Evolutionary conservation across 2,113 vertebrate genomes (phyloP).

Genomic region (Pollimyrus isidori): DNA sequence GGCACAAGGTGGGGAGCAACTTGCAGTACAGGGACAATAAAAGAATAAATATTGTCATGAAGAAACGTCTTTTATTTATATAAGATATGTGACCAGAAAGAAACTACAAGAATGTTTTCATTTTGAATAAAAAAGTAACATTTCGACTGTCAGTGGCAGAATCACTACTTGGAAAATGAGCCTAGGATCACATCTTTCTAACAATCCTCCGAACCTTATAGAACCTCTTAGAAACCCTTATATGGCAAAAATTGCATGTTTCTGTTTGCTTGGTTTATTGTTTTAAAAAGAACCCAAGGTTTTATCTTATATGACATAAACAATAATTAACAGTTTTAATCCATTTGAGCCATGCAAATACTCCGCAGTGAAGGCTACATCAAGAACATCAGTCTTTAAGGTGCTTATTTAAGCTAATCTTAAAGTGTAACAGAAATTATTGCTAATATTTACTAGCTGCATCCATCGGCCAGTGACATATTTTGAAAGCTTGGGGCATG

Average conservation of each 20-base stretch:
- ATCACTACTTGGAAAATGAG: not conserved
- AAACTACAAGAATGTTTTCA: not conserved
- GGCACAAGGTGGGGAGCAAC: no score
- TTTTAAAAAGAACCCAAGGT: not conserved
- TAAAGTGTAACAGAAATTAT: not conserved
- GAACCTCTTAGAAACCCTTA: not conserved
- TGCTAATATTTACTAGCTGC: not conserved
- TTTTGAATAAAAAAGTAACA: not conserved
- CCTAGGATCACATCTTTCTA: not conserved
- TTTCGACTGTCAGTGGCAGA: not conserved
- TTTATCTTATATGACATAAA: not conserved
- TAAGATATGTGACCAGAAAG: not conserved
- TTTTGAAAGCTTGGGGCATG: not conserved
- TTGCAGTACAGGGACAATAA: not conserved
- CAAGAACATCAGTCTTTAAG: not conserved
- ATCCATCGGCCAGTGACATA: not conserved
- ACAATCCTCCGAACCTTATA: not conserved
- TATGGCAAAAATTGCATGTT: not conserved
- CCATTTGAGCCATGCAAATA: not conserved
- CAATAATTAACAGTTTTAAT: not conserved
- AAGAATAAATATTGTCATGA: not conserved
- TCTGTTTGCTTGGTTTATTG: not conserved
- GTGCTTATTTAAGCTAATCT: not conserved
- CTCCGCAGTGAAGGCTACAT: not conserved
- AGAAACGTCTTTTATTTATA: not conserved